These are phyloP conservation scores for Erynnis tages DNA, from an alignment of 2,888 invertebrate genomes.

Conservation along the genomic window DNA sequence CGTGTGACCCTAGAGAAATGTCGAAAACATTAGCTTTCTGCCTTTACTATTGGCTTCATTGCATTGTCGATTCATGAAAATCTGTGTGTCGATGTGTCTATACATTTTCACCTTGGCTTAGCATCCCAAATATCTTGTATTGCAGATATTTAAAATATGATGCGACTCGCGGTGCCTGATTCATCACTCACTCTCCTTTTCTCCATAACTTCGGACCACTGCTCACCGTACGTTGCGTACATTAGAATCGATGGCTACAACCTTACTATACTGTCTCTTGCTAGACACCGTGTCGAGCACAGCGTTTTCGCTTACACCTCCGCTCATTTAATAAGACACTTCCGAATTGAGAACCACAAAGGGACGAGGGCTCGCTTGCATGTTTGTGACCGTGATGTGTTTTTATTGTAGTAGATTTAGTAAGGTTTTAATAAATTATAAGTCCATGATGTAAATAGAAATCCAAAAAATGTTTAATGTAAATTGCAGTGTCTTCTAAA, in stretches of 20 bases:
- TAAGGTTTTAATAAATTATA: conserved; percentile 6
- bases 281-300: conserved; percentile 33
- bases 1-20: conserved; percentile 63
- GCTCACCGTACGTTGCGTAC: conserved; percentile 47
- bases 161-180: conserved; percentile 57
- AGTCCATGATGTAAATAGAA: conserved; percentile 17
- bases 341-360: conserved; percentile 27
- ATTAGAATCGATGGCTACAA: conserved; percentile 70
- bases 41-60: conserved; percentile 70
- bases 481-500: too few relatives aligned
- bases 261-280: conserved; percentile 29
- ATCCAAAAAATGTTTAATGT: too few relatives aligned
- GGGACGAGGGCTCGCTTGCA: conserved; percentile 54
- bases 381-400: conserved; percentile 63
- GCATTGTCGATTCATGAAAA: conserved; percentile 51
- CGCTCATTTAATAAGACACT: conserved; percentile 31
- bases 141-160: conserved; percentile 67
- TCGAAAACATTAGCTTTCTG: conserved; percentile 60
- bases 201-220: conserved; percentile 57
- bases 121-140: conserved; percentile 76
- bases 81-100: conserved; percentile 58
- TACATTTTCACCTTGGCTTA: conserved; percentile 65
- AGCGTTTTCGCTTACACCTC: conserved; percentile 36
- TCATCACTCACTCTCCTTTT: conserved; percentile 54
- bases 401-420: conserved; percentile 33